These are phyloP conservation scores for Xanthia icteritia DNA, from an alignment of 2,888 invertebrate genomes.

Conservation along the genomic window DNA sequence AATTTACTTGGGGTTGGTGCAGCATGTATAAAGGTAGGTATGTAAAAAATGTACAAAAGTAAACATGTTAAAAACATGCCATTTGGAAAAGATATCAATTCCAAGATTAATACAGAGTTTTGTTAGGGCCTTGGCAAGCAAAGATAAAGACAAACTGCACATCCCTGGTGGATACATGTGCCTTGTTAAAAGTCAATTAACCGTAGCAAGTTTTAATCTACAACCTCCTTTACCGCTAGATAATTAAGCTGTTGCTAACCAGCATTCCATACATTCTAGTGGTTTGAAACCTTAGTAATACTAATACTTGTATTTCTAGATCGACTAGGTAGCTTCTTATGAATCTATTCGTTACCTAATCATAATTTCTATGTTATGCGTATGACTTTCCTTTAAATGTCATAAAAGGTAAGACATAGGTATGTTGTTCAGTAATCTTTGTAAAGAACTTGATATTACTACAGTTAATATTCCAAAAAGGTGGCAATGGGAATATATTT, in stretches of 20 bases:
- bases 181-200: background rate
- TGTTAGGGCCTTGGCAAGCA: background rate
- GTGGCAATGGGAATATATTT: background rate
- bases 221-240: slow-evolving; percentile 37
- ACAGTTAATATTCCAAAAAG: slow-evolving; percentile 11
- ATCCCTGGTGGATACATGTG: background rate
- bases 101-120: background rate
- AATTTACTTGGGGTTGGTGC: background rate
- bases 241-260: slow-evolving; percentile 51
- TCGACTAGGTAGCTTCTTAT: slow-evolving; percentile 19
- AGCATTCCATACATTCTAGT: slow-evolving; percentile 46
- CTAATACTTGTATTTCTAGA: slow-evolving; percentile 44
- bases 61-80: background rate
- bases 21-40: no score
- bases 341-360: slow-evolving; percentile 43
- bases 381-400: slow-evolving; percentile 30
- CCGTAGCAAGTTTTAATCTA: slow-evolving; percentile 9
- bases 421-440: slow-evolving; percentile 12
- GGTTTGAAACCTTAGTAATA: slow-evolving; percentile 11
- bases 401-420: slow-evolving; percentile 9
- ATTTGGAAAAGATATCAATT: background rate
- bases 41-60: background rate
- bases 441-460: background rate
- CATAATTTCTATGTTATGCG: slow-evolving; percentile 22
- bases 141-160: background rate